These are phyloP conservation scores for Distichodus sexfasciatus DNA, from an alignment of 2,797 vertebrate species.

Conservation along the genomic window DNA sequence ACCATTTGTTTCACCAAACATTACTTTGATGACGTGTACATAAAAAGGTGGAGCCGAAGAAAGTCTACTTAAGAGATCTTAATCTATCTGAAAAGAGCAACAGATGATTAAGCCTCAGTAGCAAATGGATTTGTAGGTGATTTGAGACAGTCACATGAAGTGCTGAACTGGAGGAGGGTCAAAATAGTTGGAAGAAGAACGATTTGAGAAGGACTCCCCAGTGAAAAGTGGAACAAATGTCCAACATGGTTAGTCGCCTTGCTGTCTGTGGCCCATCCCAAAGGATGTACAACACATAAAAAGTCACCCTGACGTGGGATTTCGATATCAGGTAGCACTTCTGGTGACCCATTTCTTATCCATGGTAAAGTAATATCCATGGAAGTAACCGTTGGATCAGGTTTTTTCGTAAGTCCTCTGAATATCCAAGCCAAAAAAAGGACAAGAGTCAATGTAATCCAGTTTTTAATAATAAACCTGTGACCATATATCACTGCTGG, in stretches of 20 bases:
- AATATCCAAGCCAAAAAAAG: background rate
- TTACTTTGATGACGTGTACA: background rate
- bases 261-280: slow-evolving; percentile 28
- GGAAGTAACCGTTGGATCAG: slow-evolving; percentile 15
- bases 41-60: background rate
- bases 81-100: background rate
- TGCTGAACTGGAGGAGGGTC: slow-evolving; percentile 22
- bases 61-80: background rate
- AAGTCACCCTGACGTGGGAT: slow-evolving; percentile 28
- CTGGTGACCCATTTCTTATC: slow-evolving; percentile 27
- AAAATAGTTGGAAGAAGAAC: slow-evolving; percentile 36
- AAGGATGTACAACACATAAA: slow-evolving; percentile 27
- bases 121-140: slow-evolving; percentile 25
- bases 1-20: too few species aligned
- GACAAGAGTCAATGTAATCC: background rate
- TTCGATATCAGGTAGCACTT: slow-evolving; percentile 28
- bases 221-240: slow-evolving; percentile 49
- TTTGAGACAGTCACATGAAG: slow-evolving; percentile 27
- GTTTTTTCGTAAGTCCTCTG: background rate
- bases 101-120: background rate
- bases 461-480: background rate
- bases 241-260: slow-evolving; percentile 37
- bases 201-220: slow-evolving; percentile 43
- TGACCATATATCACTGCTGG: slow-evolving; percentile 10
- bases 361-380: slow-evolving; percentile 41